These are phyloP conservation scores for Endomychus coccineus DNA, from an alignment of 2,888 invertebrate species.

Conservation along the genomic window DNA sequence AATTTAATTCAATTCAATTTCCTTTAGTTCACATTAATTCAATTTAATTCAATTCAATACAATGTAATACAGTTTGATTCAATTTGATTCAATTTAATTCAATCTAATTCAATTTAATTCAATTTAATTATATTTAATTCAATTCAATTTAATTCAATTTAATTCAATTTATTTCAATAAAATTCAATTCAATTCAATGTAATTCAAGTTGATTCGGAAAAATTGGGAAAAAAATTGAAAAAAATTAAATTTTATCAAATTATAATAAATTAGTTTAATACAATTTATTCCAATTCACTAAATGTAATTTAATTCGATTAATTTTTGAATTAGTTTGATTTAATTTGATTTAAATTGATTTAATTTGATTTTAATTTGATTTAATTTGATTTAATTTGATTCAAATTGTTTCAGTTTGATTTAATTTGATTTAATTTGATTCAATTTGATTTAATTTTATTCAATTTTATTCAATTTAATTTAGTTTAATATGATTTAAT, in stretches of 20 bases:
- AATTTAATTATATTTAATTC: neutral
- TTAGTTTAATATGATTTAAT: too few relatives aligned
- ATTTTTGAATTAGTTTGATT: neutral
- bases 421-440: neutral
- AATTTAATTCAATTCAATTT: slow-evolving; percentile 1
- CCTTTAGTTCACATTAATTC: neutral
- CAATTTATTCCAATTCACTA: neutral
- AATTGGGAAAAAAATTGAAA: too few relatives aligned
- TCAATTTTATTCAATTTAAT: neutral
- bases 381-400: slow-evolving; percentile 1
- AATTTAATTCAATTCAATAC: neutral
- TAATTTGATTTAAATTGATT: neutral
- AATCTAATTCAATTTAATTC: neutral
- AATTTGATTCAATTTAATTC: neutral
- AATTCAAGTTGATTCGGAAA: slow-evolving; percentile 1
- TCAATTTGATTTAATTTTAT: neutral
- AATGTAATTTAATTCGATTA: neutral
- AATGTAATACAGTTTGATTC: neutral
- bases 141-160: slow-evolving; percentile 1
- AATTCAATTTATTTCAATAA: neutral
- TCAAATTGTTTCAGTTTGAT: neutral
- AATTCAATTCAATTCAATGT: neutral
- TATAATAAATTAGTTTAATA: too few relatives aligned
- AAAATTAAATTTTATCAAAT: too few relatives aligned
- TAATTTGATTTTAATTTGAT: slow-evolving; percentile 1